Evolutionary conservation across 2,797 vertebrate genomes (phyloP), one percentile per base, ranked within the genome.

Genomic region (Graptemys geographica): DNA sequence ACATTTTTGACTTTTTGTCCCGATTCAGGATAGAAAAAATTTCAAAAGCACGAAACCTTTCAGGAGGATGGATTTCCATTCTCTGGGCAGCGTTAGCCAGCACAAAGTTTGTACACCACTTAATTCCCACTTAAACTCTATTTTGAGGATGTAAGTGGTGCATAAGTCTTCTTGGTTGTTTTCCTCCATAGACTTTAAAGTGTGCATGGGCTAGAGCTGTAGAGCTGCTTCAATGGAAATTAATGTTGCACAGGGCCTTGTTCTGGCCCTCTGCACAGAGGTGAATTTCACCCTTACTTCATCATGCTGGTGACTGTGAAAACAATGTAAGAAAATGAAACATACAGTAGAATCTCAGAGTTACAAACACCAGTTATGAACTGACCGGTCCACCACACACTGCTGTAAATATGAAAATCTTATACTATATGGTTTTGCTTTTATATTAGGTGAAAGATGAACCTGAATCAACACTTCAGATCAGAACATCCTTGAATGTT

Each of bases 161-260:
- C 62, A 69, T 69, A 69, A 21, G 65, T 69, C 65, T 37, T 21
- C 5, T 37, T 69, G 65, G 33, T 69, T 2, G 3, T 69, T 69
- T 69, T 37, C 65, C 18, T 37, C 33, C 65, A 37, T 69, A 69
- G n/a, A 69, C 16, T 37, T 69, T 21, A 69, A 69, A 69, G 33
- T 65, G 33, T 65, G 62, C 8, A 65, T 65, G 33, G 62, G 16
- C 62, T 56, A 10, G 55, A 56, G 55, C 55, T 25, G 47, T 69
- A 86, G 15, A 90, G 4, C 2, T 81, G 57, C 25, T 52, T 79
- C 11, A 92, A 12, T 69, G 44, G 18, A 13, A 59, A 13, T 59
- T 9, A n/a, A 65, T n/a, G 62, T 65, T 88, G 90, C 78, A 69
- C 81, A 79, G 83, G 80, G 5, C 79, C 95, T 89, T 85, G 44